These are phyloP conservation scores for Myathropa florea DNA, from an alignment of 2,888 invertebrate genomes.

Conservation along the genomic window DNA sequence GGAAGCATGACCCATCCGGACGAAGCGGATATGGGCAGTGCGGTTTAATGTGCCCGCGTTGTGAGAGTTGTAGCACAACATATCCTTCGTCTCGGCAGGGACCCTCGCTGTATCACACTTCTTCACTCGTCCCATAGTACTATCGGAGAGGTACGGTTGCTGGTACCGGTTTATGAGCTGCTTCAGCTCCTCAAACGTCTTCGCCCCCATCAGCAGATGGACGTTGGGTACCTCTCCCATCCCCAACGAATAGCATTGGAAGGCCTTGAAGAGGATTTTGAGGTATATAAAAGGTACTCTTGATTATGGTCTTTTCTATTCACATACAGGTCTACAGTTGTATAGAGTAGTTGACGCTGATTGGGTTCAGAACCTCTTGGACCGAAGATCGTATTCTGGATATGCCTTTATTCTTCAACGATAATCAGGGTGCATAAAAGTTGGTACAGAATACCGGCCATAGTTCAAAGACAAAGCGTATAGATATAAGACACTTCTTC, in stretches of 20 bases:
- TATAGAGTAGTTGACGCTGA: neutral
- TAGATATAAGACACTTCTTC: constrained; percentile 32
- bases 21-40: constrained; percentile 20
- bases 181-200: too few relatives aligned
- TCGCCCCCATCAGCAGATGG: too few relatives aligned
- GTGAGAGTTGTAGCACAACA: constrained; percentile 6
- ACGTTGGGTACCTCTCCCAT: too few relatives aligned
- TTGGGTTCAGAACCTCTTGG: neutral
- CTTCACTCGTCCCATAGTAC: too few relatives aligned
- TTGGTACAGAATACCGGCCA: constrained; percentile 31
- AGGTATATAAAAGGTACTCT: neutral
- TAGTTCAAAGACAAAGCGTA: constrained; percentile 26
- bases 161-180: too few relatives aligned
- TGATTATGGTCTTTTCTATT: neutral
- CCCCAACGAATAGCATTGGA: neutral
- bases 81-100: neutral
- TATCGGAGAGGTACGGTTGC: too few relatives aligned
- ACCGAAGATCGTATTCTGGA: neutral
- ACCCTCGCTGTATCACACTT: too few relatives aligned
- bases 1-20: constrained; percentile 13
- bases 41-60: constrained; percentile 18
- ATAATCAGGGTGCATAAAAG: constrained; percentile 31
- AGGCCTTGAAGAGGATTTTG: constrained; percentile 2
- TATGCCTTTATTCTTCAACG: neutral
- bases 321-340: neutral